These are phyloP conservation scores for Lytechinus variegatus DNA, from an alignment of 35 echinoderm and acorn worm genomes.

Conservation along the genomic window DNA sequence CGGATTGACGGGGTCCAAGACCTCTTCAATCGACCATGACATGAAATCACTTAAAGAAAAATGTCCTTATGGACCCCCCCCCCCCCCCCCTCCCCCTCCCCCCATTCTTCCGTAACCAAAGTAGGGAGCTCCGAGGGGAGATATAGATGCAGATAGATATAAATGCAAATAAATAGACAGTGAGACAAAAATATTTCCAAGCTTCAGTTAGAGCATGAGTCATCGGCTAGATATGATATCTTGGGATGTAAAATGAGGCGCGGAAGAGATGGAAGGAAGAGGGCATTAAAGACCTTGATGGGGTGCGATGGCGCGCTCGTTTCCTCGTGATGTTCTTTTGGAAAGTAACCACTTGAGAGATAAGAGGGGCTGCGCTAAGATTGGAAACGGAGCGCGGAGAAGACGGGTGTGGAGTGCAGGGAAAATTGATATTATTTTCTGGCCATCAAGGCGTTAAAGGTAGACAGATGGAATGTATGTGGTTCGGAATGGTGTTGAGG, in stretches of 20 bases:
- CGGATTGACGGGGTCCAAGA: neutral
- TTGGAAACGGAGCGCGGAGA: neutral
- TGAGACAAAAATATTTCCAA: neutral
- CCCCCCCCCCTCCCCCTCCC: too few species aligned
- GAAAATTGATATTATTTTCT: slow-evolving; percentile 21
- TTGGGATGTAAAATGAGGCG: neutral
- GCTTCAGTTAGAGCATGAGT: neutral
- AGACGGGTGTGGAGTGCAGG: neutral
- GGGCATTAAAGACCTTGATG: neutral
- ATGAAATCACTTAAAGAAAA: neutral
- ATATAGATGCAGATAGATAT: too few species aligned
- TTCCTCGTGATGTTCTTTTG: neutral
- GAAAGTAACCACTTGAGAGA: neutral
- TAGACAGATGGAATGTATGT: neutral
- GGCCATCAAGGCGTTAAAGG: neutral
- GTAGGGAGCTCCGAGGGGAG: too few species aligned
- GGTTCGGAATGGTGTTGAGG: neutral
- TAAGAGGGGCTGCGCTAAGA: neutral
- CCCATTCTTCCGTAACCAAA: too few species aligned
- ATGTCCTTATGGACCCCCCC: neutral
- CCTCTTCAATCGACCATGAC: neutral
- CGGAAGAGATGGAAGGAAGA: neutral
- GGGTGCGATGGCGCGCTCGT: neutral
- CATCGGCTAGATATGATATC: neutral
- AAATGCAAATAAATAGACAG: neutral